These are phyloP conservation scores for Ochropleura plecta DNA, from an alignment of 2,888 invertebrate genomes.

Conservation along the genomic window DNA sequence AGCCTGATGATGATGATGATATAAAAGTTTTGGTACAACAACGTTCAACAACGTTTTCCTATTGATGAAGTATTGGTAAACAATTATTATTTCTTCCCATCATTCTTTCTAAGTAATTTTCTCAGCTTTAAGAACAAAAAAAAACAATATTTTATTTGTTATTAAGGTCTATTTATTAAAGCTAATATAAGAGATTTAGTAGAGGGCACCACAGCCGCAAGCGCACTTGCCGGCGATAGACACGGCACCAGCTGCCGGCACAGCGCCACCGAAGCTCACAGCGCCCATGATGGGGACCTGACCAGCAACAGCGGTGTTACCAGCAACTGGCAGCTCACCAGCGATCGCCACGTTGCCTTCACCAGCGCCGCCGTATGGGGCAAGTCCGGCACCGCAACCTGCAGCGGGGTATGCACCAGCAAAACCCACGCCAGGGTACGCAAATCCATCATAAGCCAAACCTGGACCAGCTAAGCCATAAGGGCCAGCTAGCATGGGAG, in stretches of 20 bases:
- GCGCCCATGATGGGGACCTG: slow-evolving; percentile 70
- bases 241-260: slow-evolving; percentile 65
- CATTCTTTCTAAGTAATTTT: background rate
- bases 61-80: background rate
- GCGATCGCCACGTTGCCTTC: slow-evolving; percentile 60
- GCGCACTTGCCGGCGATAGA: slow-evolving; percentile 64
- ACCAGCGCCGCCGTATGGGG: slow-evolving; percentile 50
- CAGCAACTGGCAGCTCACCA: slow-evolving; percentile 64
- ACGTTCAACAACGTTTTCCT: background rate
- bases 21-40: too few relatives aligned
- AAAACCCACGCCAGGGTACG: background rate
- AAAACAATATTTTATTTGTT: background rate
- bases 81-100: background rate
- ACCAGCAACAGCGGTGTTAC: slow-evolving; percentile 67
- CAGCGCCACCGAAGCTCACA: slow-evolving; percentile 64
- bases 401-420: slow-evolving; percentile 7
- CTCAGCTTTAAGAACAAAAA: background rate
- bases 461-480: background rate
- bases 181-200: background rate
- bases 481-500: background rate
- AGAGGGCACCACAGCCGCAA: slow-evolving; percentile 56
- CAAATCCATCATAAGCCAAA: slow-evolving; percentile 15
- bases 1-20: too few relatives aligned
- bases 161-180: background rate
- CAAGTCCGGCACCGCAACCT: background rate